Evolutionary conservation across 2,113 vertebrate genomes (phyloP), one percentile per base, ranked within the genome.

Genomic region (Paedocypris sp.): DNA sequence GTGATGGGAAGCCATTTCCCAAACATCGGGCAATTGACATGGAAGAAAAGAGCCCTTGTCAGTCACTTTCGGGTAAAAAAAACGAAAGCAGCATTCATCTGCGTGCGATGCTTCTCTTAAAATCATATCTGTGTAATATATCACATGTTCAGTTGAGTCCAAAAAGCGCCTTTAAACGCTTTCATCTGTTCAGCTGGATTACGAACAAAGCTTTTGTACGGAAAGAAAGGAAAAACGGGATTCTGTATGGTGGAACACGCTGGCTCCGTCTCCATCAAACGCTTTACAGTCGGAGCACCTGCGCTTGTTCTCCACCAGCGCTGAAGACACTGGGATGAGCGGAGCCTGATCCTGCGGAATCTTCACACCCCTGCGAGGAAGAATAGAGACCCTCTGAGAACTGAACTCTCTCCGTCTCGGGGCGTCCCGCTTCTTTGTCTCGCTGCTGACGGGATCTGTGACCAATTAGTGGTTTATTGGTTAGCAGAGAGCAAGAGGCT

Each of bases 401-500:
- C 62, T 48, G 56, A 62, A 64, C 63, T 56, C 63, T 50, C 23
- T 73, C 54, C 58, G 61, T 68, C 66, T 43, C 53, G 54, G 51
- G 20, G 58, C 56, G 46, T 66, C 56, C 67, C 48, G 45, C 53
- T 43, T 36, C 39, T 78, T 72, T 72, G 67, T 75, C 53, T 68
- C 42, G 48, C 59, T 50, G 67, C 69, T 75, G 63, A 78, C 50
- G 31, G 69, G 62, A 68, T 72, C 76, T 75, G 76, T 75, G 72
- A 75, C 76, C 71, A 78, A 78, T 73, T 78, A 75, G 66, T 54
- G 63, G 73, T 75, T 74, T 69, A 69, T 70, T 72, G 60, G 67
- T 59, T 64, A 36, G 54, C 31, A 43, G 42, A 64, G 60, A 75
- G 51, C 49, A 64, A 67, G 52, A 64, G 62, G 16, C 56, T 54